phyloP scores from a whole-genome alignment of 1,140 invertebrate genomes.

The Zaprionus vittiger region DNA sequence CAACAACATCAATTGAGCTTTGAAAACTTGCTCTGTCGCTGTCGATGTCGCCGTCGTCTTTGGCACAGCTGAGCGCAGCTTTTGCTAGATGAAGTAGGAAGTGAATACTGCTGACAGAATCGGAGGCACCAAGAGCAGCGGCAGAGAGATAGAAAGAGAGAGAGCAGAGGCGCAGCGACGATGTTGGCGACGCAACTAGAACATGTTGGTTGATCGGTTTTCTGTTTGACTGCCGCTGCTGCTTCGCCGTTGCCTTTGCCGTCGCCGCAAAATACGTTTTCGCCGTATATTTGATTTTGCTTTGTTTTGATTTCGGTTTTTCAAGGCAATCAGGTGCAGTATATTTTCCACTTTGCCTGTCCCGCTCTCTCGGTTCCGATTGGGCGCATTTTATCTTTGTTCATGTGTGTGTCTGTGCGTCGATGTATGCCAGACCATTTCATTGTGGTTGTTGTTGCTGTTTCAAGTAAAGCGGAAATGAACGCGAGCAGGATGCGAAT shows the following conservation, averaged over 20 bases:
- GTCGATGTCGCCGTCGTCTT: constrained; percentile 59
- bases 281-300: constrained; percentile 61
- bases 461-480: constrained; percentile 70
- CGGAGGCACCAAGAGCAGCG: neutral
- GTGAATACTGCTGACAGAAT: constrained; percentile 30
- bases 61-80: constrained; percentile 64
- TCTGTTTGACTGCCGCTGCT: constrained; percentile 46
- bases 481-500: constrained; percentile 46
- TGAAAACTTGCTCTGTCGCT: constrained; percentile 70
- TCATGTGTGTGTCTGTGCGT: constrained; percentile 17
- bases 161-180: constrained; percentile 12
- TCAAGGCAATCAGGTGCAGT: constrained; percentile 82
- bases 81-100: constrained; percentile 61
- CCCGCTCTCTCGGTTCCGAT: constrained; percentile 64
- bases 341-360: constrained; percentile 53
- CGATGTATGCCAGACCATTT: constrained; percentile 26
- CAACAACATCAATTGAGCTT: constrained; percentile 69
- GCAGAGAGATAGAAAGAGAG: neutral
- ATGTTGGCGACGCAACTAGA: constrained; percentile 49
- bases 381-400: constrained; percentile 62
- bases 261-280: constrained; percentile 47
- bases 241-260: constrained; percentile 12
- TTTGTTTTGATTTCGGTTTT: constrained; percentile 69
- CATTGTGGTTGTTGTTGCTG: constrained; percentile 19
- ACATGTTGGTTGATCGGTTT: constrained; percentile 57